Base-by-base conservation (phyloP, 2,888 invertebrate species). In the Dryadula phaetusa region DNA sequence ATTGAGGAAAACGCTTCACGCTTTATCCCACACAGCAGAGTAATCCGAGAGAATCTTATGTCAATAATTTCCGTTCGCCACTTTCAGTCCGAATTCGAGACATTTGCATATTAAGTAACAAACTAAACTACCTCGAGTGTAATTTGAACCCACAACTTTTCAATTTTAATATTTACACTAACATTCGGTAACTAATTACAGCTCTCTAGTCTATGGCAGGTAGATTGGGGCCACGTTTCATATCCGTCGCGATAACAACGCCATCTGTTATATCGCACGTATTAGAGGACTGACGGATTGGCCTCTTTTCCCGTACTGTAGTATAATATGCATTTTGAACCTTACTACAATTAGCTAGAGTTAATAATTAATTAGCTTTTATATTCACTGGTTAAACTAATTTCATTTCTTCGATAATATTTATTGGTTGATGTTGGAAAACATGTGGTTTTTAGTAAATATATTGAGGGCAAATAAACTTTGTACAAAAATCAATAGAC, bases 151-250 rank as follows among this genome's bases (percentile, higher is more conserved):
- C 28, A 28, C 3, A 28, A 3, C 28, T 28, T 3, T 28, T 4
- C 6, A 28, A 28, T 4, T 28, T 4, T 28, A 28, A 28, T 28
- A 28, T 28, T 34, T 8, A 8, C 1, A 5, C 10, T 18, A 20
- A 56, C 10, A 16, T 40, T 25, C 40, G 2, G 1, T 10, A 10
- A 37, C 2, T 40, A 40, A 40, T 37, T 56, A 25, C 14, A 20
- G 14, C n/a, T 28, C 12, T 10, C 16, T 40, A 49, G 56, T 75
- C 74, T 75, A 58, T 67, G 62, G 34, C 25, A 22, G 56, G 69
- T 71, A 76, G 76, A 78, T 78, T 76, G 76, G 76, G 70, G 70
- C 62, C 67, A 67, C 69, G 68, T 71, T 68, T 75, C 75, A 73
- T 75, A 76, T 73, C 74, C 72, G 74, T 58, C 46, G 72, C 71